Evolutionary conservation across 2,888 invertebrate species (phyloP), one percentile per base, ranked within the genome.

Genomic region (Carterocephalus palaemon): DNA sequence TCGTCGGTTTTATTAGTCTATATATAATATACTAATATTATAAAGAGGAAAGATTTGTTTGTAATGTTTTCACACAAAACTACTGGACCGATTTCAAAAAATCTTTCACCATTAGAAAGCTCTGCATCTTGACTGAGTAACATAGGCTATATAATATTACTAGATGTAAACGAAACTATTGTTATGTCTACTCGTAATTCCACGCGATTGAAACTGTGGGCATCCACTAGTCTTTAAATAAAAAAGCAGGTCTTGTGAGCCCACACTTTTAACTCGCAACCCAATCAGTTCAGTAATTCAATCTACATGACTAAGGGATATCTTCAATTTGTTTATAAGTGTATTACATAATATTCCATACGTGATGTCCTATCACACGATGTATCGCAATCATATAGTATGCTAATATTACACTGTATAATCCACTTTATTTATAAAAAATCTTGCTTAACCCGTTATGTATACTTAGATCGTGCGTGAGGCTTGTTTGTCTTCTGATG

Each of bases 311-410:
- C 39, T 22, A 22, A 16, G 7, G 23, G 9, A 20, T 19, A 38
- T 38, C 19, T 28, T 9, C 12, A 13, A 28, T 28, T 19, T 28
- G n/a, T 10, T 38, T 4, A 26, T 9, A 28, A 19, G n/a, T 41
- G 7, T 31, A 12, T 15, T 23, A 31, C 23, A 32, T 41, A 31
- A 23, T 40, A 28, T 13, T 28, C 28, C 7, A 15, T 15, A 15
- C 28, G 28, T 15, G n/a, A 24, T 23, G 10, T 13, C 40, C 17
- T 22, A 17, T 32, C 40, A 32, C 40, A 41, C 40, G 40, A 41
- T 32, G 16, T 24, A 33, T 24, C 16, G 24, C 8, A 41, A 24
- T 38, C 28, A 28, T 2, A 28, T 28, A 38, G n/a, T 4, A 20
- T n/a, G n/a, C n/a, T n/a, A 19, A 28, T 38, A 13, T 17, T 16